Base-by-base conservation (phyloP, 2,888 invertebrate genomes). In the Penaeus monodon region DNA sequence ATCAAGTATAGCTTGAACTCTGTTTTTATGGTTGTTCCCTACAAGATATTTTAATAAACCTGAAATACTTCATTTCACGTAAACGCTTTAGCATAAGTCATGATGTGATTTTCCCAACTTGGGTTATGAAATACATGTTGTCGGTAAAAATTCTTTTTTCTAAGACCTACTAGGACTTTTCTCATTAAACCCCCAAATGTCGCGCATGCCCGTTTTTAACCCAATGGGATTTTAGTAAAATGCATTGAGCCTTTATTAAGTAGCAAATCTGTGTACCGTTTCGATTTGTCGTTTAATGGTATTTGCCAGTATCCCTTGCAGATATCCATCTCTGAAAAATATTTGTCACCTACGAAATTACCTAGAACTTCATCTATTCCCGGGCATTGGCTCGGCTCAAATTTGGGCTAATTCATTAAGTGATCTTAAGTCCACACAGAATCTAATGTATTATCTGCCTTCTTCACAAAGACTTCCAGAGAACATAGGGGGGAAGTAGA, bases 381-480 rank as follows among this genome's bases (percentile, higher is more conserved):
- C 7, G 78, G 78, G 27, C 63, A 78, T 29, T 14, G 78, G 78
- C 27, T 78, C 78, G 22, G 78, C 63, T 49, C 49, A 49, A 49
- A 49, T 49, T 6, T 2, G 14, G 24, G n/a, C n/a, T n/a, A n/a
- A n/a, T n/a, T 63, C 63, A 68, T 77, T 77, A 4, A 82, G 24
- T 29, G 44, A 77, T 70, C 66, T 49, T 1, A 65, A 78, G 29
- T 86, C 68, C 3, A 81, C 70, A 70, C 77, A 86, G 6, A 86
- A 63, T 1, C 79, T 22, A 20, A 49, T 20, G 49, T 29, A 29
- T n/a, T 66, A 84, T 91, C 90, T 85, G 92, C 92, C 90, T 92
- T 92, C 38, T 90, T 90, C 1, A 92, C 92, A 0, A 93, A 77
- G 6, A 92, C 91, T 12, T 92, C 90, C 0, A 92, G 92, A 3